phyloP scores from a whole-genome alignment of 2,797 vertebrate species.

The Gila robusta region DNA sequence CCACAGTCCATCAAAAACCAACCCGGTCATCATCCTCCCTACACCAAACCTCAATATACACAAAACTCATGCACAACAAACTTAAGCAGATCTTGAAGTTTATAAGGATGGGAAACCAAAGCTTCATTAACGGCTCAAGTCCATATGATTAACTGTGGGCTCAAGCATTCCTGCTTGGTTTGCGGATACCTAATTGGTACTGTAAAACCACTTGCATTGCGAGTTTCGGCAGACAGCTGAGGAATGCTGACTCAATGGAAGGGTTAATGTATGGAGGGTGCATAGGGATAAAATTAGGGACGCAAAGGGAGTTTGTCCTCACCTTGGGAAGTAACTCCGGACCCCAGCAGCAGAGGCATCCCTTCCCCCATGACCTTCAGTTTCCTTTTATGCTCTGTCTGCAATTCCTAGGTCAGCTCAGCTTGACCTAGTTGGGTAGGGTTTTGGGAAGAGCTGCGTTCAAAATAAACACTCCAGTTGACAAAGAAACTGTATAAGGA shows the following conservation, averaged over 20 bases:
- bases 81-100: conserved; percentile 20
- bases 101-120: conserved; percentile 34
- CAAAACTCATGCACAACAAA: conserved; percentile 22
- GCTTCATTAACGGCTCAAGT: conserved; percentile 64
- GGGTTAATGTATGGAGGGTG: conserved; percentile 67
- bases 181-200: conserved; percentile 69
- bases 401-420: conserved; percentile 73
- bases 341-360: conserved; percentile 48
- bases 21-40: conserved; percentile 21
- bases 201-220: conserved; percentile 64
- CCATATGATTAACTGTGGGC: conserved; percentile 62
- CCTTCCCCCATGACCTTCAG: conserved; percentile 55
- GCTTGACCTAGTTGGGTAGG: conserved; percentile 78
- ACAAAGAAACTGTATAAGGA: not conserved
- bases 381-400: conserved; percentile 67
- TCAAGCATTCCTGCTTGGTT: conserved; percentile 53
- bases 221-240: conserved; percentile 51
- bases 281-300: conserved; percentile 62
- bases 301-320: conserved; percentile 63
- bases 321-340: conserved; percentile 54
- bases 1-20: conserved; percentile 7
- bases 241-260: conserved; percentile 64
- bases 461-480: conserved; percentile 21
- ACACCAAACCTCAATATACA: conserved; percentile 27
- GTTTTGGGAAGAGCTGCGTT: conserved; percentile 67